A percentile compares a stretch with the other conserved stretches of the same genome.
phyloP scores from a whole-genome alignment of 2,113 vertebrate genomes.

The Microtus ochrogaster region DNA sequence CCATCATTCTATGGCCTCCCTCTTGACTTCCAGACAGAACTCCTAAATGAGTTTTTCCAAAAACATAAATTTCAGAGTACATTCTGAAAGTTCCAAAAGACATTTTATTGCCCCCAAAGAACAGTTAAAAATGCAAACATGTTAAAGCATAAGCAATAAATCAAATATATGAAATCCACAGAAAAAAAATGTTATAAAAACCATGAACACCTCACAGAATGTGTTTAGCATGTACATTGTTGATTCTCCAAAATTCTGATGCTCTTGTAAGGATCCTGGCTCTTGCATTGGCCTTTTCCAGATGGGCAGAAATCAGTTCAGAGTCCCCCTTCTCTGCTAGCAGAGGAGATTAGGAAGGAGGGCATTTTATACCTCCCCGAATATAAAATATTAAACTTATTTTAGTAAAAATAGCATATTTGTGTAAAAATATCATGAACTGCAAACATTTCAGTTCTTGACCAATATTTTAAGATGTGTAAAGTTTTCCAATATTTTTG shows the following conservation, averaged over 20 bases:
- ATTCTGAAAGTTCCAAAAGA: constrained; percentile 22
- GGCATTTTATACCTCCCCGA: neutral
- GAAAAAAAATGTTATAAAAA: constrained; percentile 15
- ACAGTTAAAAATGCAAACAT: constrained; percentile 27
- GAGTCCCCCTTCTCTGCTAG: neutral
- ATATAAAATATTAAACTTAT: constrained; percentile 8
- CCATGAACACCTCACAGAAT: constrained; percentile 27
- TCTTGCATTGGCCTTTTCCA: neutral
- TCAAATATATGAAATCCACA: constrained; percentile 22
- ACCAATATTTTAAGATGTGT: constrained; percentile 37
- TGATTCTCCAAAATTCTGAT: constrained; percentile 35
- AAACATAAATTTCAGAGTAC: neutral
- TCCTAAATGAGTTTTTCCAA: constrained; percentile 6
- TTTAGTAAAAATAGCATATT: constrained; percentile 18
- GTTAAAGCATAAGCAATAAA: constrained; percentile 28
- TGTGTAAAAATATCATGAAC: neutral
- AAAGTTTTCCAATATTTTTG: constrained; percentile 42
- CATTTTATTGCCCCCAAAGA: constrained; percentile 44
- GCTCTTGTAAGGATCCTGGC: constrained; percentile 38
- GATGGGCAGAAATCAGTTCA: neutral
- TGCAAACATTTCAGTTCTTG: neutral
- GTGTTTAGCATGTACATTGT: constrained; percentile 43
- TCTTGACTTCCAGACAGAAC: neutral
- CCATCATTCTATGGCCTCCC: neutral
- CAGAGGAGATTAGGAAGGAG: neutral